phyloP scores from a whole-genome alignment of 2,113 vertebrate species.

The Phoenicopterus ruber region DNA sequence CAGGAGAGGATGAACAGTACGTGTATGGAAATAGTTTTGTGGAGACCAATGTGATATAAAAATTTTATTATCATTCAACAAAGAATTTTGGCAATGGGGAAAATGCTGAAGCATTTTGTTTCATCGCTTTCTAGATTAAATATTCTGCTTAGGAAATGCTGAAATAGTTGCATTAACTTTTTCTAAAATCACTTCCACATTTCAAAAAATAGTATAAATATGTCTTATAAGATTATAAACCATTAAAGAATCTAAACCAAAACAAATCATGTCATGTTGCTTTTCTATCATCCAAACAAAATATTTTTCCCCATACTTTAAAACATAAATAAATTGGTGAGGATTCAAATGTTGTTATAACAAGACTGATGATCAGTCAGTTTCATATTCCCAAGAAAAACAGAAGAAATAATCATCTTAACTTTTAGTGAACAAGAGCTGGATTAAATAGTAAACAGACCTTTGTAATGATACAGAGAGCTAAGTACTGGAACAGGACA shows the following conservation, averaged over 20 bases:
- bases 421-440: background rate
- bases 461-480: background rate
- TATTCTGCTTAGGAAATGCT: background rate
- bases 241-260: background rate
- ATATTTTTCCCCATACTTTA: background rate
- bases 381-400: background rate
- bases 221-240: background rate
- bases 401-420: background rate
- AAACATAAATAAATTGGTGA: background rate
- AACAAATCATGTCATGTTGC: background rate
- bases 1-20: background rate
- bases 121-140: background rate
- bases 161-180: background rate
- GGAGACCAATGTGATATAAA: background rate
- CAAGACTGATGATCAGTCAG: background rate
- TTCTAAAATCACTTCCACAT: background rate
- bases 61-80: background rate
- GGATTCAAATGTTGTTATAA: background rate
- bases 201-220: background rate
- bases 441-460: background rate
- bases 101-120: background rate
- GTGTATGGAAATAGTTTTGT: background rate
- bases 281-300: background rate
- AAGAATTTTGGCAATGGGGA: background rate
- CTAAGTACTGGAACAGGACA: background rate